Evolutionary conservation across 2,113 vertebrate genomes (phyloP).

Genomic region (Meles meles): DNA sequence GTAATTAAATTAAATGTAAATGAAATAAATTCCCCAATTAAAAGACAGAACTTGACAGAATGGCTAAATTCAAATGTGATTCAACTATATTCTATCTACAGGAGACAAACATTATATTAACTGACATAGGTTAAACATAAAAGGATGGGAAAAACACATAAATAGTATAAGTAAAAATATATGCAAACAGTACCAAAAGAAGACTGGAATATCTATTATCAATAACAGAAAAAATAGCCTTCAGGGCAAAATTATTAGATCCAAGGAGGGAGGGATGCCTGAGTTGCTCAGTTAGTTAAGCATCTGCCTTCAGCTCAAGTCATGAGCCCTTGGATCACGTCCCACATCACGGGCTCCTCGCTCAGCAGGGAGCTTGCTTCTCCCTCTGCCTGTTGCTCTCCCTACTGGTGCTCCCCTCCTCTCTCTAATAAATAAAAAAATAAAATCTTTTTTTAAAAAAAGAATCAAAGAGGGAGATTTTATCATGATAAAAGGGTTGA

Average conservation of each 20-base stretch:
- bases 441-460: too few relatives aligned
- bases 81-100: neutral
- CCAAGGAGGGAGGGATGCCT: neutral
- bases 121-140: neutral
- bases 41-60: neutral
- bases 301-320: too few relatives aligned
- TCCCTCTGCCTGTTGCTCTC: too few relatives aligned
- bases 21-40: neutral
- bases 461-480: neutral
- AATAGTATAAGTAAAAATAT: neutral
- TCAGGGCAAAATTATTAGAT: neutral
- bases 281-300: too few relatives aligned
- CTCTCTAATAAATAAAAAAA: too few relatives aligned
- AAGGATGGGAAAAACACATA: neutral
- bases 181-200: neutral
- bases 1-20: neutral
- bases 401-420: too few relatives aligned
- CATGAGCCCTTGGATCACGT: too few relatives aligned
- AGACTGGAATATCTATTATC: neutral
- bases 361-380: too few relatives aligned
- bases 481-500: neutral
- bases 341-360: too few relatives aligned
- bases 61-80: neutral
- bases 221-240: neutral
- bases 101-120: neutral